Evolutionary conservation across 2,797 vertebrate genomes (phyloP).

Genomic region (Hemibagrus guttatus): DNA sequence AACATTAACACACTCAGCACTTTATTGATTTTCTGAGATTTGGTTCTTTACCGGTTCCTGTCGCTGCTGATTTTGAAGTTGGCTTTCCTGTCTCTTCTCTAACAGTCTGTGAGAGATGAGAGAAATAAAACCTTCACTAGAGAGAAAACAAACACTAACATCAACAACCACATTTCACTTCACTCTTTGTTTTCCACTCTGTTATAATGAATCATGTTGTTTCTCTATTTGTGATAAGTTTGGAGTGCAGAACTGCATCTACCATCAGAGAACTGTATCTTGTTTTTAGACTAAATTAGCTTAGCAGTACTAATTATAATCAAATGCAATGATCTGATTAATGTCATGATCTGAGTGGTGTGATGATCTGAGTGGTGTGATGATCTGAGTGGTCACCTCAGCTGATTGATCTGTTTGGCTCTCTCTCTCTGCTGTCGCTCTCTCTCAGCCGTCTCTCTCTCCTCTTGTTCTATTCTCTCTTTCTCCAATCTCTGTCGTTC

Average conservation of each 20-base stretch:
- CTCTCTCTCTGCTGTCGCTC: constrained; percentile 64
- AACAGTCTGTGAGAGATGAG: not conserved
- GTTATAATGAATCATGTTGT: too few relatives aligned
- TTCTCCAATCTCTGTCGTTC: constrained; percentile 73
- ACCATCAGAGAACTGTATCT: too few relatives aligned
- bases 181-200: too few relatives aligned
- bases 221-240: too few relatives aligned
- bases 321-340: not conserved
- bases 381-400: not conserved
- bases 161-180: too few relatives aligned
- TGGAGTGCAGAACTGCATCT: too few relatives aligned
- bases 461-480: constrained; percentile 77
- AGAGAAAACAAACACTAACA: too few relatives aligned
- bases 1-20: not conserved
- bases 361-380: too few relatives aligned
- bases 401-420: not conserved
- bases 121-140: too few relatives aligned
- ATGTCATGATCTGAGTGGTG: too few relatives aligned
- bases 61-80: not conserved
- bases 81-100: not conserved
- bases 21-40: not conserved
- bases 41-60: not conserved
- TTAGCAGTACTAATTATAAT: too few relatives aligned
- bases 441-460: constrained; percentile 72
- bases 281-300: too few relatives aligned